Percentiles rank a stretch among this genome's conserved stretches.
These are phyloP conservation scores for Hyperopisus bebe DNA, from an alignment of 2,113 vertebrate genomes.

Conservation along the genomic window DNA sequence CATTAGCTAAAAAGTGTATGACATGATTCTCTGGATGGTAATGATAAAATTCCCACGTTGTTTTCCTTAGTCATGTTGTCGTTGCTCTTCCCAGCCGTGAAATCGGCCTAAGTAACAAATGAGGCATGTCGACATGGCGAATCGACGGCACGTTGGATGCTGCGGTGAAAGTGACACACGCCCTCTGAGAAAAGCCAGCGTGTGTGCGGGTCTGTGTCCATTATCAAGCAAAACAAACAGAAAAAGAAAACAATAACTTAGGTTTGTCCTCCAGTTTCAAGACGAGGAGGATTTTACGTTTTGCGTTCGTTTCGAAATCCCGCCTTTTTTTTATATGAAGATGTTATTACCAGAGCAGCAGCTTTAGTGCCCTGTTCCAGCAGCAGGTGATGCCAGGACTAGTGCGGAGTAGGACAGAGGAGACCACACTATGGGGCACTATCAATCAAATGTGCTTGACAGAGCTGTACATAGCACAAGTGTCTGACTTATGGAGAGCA, in stretches of 20 bases:
- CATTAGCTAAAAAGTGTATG: neutral
- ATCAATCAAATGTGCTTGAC: neutral
- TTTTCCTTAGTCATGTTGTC: neutral
- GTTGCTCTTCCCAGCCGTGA: neutral
- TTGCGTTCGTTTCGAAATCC: neutral
- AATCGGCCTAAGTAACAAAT: neutral
- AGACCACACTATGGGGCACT: neutral
- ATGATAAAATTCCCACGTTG: neutral
- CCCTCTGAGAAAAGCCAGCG: slow-evolving; percentile 4
- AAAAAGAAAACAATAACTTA: neutral
- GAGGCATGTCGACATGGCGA: neutral
- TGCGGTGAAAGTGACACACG: neutral
- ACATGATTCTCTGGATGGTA: neutral
- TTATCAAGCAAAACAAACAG: neutral
- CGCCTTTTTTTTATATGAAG: too few relatives aligned
- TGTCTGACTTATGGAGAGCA: neutral
- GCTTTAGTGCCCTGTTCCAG: neutral
- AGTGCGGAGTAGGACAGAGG: neutral
- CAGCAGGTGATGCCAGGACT: neutral
- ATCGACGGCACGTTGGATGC: neutral
- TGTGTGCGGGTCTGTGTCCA: neutral
- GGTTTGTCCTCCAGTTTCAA: neutral
- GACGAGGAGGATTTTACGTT: neutral
- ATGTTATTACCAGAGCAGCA: neutral
- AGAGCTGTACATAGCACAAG: neutral